These are phyloP conservation scores for Cryptotermes secundus DNA, from an alignment of 1,140 invertebrate genomes.

Conservation along the genomic window DNA sequence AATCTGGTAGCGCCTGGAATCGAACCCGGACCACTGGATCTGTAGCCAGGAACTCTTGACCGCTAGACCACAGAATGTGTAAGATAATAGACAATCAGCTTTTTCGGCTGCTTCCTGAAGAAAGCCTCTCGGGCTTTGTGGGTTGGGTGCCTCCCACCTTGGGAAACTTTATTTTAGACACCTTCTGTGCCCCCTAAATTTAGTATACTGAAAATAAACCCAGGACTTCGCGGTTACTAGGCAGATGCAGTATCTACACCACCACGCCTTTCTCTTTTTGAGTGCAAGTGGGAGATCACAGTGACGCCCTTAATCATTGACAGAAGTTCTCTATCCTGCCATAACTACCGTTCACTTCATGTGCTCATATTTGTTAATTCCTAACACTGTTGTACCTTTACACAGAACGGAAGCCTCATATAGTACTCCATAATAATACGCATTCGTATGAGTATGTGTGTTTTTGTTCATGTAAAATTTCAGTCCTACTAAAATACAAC, in stretches of 20 bases:
- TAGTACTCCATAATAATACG: constrained; percentile 1
- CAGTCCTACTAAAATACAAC: neutral
- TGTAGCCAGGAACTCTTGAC: no score
- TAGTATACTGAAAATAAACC: neutral
- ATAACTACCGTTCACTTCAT: neutral
- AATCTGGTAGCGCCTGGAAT: no score
- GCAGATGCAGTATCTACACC: neutral
- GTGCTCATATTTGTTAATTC: constrained; percentile 1
- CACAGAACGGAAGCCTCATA: neutral
- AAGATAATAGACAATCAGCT: no score
- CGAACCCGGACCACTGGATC: no score
- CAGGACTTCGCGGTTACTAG: neutral
- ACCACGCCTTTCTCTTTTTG: neutral
- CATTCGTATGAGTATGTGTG: neutral
- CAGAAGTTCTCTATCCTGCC: no score
- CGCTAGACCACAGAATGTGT: no score
- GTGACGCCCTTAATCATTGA: neutral
- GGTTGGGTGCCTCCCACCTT: no score
- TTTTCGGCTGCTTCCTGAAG: no score
- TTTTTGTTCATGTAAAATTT: constrained; percentile 17
- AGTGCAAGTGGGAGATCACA: neutral
- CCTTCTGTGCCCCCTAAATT: no score
- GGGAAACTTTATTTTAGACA: no score
- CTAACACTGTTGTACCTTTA: neutral
- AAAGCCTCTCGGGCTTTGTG: no score